These are phyloP conservation scores for Ptilodon capucinus DNA, from an alignment of 2,888 invertebrate species.

Conservation along the genomic window DNA sequence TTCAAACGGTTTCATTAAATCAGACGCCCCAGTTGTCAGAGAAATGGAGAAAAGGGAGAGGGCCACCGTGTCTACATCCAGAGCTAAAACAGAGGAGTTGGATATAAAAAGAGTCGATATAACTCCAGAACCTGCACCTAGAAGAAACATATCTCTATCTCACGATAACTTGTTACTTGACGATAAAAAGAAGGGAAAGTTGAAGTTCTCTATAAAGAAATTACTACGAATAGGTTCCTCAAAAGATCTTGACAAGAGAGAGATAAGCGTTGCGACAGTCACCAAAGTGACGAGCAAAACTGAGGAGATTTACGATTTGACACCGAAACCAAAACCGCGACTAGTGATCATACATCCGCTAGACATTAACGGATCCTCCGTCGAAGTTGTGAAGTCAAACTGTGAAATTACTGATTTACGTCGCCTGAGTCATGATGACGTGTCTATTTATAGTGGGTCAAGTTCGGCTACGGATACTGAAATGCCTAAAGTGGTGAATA, in stretches of 20 bases:
- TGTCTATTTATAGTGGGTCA: slow-evolving; percentile 75
- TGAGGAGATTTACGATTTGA: slow-evolving; percentile 81
- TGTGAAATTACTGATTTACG: slow-evolving; percentile 68
- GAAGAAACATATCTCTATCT: slow-evolving; percentile 87
- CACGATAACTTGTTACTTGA: slow-evolving; percentile 86
- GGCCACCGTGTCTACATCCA: slow-evolving; percentile 66
- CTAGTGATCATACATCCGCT: slow-evolving; percentile 94
- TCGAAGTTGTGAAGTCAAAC: slow-evolving; percentile 87
- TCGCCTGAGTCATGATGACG: slow-evolving; percentile 76
- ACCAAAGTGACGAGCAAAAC: slow-evolving; percentile 76
- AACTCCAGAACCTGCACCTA: slow-evolving; percentile 86
- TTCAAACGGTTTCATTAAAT: slow-evolving; percentile 77
- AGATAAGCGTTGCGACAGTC: slow-evolving; percentile 62
- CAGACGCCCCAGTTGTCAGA: slow-evolving; percentile 86
- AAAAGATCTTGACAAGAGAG: slow-evolving; percentile 86
- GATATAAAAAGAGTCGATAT: slow-evolving; percentile 56
- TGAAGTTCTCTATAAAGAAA: slow-evolving; percentile 92
- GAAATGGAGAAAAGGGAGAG: slow-evolving; percentile 90
- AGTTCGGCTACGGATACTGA: slow-evolving; percentile 67
- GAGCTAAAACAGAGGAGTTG: slow-evolving; percentile 59
- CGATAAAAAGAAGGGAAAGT: slow-evolving; percentile 86
- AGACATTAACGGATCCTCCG: slow-evolving; percentile 91
- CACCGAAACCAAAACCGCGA: slow-evolving; percentile 86
- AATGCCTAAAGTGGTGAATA: slow-evolving; percentile 71
- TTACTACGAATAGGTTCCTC: slow-evolving; percentile 90